These are phyloP conservation scores for Stenotaenia linearis DNA, from an alignment of 2,888 invertebrate genomes.

Conservation along the genomic window DNA sequence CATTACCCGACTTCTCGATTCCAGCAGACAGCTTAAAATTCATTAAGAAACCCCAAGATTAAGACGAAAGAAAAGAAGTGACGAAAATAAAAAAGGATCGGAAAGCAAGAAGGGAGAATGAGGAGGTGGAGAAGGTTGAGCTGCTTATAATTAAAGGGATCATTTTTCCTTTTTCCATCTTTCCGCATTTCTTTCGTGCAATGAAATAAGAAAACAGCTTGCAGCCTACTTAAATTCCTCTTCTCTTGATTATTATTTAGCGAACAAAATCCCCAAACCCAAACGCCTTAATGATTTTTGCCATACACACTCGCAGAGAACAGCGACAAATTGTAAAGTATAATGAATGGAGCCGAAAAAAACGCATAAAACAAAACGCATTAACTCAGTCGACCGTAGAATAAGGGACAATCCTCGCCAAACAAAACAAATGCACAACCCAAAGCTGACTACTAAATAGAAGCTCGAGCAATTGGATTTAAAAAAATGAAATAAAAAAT, in stretches of 20 bases:
- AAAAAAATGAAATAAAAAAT: background rate
- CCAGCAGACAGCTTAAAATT: background rate
- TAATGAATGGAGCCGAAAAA: constrained; percentile 12
- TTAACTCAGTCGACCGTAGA: constrained; percentile 12
- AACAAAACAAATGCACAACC: constrained; percentile 14
- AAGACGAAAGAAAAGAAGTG: background rate
- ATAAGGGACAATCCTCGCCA: constrained; percentile 14
- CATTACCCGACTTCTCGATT: background rate
- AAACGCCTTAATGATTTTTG: constrained; percentile 19
- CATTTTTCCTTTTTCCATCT: constrained; percentile 12
- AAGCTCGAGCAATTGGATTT: background rate
- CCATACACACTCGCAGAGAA: constrained; percentile 12
- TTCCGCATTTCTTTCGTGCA: constrained; percentile 6
- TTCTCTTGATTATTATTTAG: constrained; percentile 14
- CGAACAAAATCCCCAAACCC: constrained; percentile 14
- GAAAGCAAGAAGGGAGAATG: background rate
- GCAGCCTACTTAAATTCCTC: constrained; percentile 19
- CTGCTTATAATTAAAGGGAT: constrained; percentile 19
- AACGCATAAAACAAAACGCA: constrained; percentile 14
- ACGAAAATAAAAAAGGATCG: background rate
- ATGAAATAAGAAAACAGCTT: constrained; percentile 19
- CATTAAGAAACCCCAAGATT: constrained; percentile 6
- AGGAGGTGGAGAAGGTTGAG: background rate
- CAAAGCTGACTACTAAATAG: constrained; percentile 10
- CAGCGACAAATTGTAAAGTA: constrained; percentile 19